Evolutionary conservation across 2,797 vertebrate genomes (phyloP), one percentile per base, ranked within the genome.

Genomic region (Clangula hyemalis): DNA sequence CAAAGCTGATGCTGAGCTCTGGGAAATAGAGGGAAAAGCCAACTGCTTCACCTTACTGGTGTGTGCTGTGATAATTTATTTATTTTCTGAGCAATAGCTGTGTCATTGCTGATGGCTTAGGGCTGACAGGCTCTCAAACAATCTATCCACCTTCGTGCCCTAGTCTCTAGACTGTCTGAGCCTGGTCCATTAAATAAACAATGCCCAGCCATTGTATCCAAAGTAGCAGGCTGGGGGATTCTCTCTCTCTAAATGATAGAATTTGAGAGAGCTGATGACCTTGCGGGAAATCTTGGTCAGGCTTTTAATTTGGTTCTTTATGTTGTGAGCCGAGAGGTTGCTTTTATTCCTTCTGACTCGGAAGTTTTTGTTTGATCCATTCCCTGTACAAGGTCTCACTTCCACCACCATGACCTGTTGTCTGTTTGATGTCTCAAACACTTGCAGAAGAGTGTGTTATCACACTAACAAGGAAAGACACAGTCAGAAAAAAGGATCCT

Each of bases 301-400:
- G 36, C 30, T 90, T 95, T 94, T 87, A 30, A 82, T 66, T 82
- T 91, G 65, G 16, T n/a, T 77, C 41, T 60, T 76, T 62, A 54
- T 64, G 28, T 24, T 66, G 41, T 11, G 45, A 92, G 69, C 65
- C 66, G 27, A 47, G 60, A 60, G 25, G 18, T 28, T 89, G 41
- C 58, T 94, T 91, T 76, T 66, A 24, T 73, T 76, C 27, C 18
- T 89, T 66, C 38, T 78, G n/a, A 34, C 65, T 87, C 21, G 65
- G 34, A 92, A 39, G 8, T 61, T 77, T 91, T 64, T 80, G 3
- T 89, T 82, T 85, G 27, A 65, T 83, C 11, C 10, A 13, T 58
- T 79, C 73, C 22, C 6, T 56, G 6, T 11, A 8, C 34, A 66
- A 49, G 64, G 58, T 90, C 57, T 74, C 1, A 0, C 30, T 92